Conservation (phyloP, 2,113 vertebrate genomes). For the Callocephalon fimbriatum region DNA sequence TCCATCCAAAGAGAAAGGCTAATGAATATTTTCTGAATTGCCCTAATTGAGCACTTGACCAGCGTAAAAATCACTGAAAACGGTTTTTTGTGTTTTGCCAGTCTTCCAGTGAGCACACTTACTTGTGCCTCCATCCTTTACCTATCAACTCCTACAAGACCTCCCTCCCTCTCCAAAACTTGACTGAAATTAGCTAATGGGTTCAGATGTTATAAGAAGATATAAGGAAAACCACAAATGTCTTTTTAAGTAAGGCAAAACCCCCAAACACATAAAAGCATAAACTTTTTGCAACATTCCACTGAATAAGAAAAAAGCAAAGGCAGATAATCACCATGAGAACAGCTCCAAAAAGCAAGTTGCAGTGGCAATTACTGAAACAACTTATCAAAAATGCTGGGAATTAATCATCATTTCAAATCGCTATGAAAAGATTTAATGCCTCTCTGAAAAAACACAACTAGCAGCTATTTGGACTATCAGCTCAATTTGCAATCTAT, state of each 20-base stretch:
- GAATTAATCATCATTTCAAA: background rate
- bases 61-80: background rate
- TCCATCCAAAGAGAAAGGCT: background rate
- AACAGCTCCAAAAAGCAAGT: background rate
- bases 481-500: background rate
- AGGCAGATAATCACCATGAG: background rate
- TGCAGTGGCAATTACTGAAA: background rate
- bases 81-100: background rate
- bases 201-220: background rate
- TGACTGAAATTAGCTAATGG: background rate
- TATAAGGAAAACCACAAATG: background rate
- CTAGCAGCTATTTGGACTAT: background rate
- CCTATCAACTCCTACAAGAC: background rate
- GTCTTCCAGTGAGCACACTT: background rate
- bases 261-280: background rate
- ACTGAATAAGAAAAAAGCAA: background rate
- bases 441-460: background rate
- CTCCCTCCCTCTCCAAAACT: background rate
- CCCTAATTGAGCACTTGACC: background rate
- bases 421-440: background rate
- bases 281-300: background rate
- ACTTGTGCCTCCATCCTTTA: background rate
- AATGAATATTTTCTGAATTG: background rate
- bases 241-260: background rate
- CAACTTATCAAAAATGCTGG: background rate